Base-by-base conservation (phyloP, 1,140 invertebrate genomes). In the Heliothis virescens region DNA sequence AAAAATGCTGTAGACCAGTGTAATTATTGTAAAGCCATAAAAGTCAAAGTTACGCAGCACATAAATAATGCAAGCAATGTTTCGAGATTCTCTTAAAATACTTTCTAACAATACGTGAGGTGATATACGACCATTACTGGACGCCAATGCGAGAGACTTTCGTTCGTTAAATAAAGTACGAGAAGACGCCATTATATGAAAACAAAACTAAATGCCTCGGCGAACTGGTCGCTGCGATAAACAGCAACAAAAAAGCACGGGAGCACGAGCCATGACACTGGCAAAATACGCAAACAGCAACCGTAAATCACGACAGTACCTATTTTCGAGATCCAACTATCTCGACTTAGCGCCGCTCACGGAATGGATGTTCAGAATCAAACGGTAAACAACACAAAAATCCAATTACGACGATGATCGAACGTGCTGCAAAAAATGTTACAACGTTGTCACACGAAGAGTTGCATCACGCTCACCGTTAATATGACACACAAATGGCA, bases 21-120 rank as follows among this genome's bases (percentile, higher is more conserved):
- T n/a, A 50, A 10, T 18, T 57, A 67, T 74, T 75, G 52, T 41
- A 60, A 60, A 55, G 73, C 29, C 55, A 73, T 82, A 76, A 82
- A 76, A 47, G 62, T 59, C 52, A 79, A 41, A 41, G 52, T 67
- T 78, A 65, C 55, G 29, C 65, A 73, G 69, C 59, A 81, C 69
- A 79, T 82, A 79, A 82, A 83, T 83, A 80, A 62, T 60, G 50
- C 41, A 74, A 74, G 75, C 41, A 75, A 26, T 29, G 69, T 53
- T 78, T 57, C 52, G n/a, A 76, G 62, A 73, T 80, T 85, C 65
- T 52, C 62, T 83, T 57, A 83, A 86, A 87, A 87, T 87, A 88
- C 85, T 90, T 91, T 90, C 87, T 85, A 90, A 90, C 84, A 89
- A 86, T 84, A 86, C 80, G 75, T 69, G 69, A 81, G 65, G 69